Conservation (phyloP, 2,888 invertebrate species). For the Nephrotoma appendiculata region DNA sequence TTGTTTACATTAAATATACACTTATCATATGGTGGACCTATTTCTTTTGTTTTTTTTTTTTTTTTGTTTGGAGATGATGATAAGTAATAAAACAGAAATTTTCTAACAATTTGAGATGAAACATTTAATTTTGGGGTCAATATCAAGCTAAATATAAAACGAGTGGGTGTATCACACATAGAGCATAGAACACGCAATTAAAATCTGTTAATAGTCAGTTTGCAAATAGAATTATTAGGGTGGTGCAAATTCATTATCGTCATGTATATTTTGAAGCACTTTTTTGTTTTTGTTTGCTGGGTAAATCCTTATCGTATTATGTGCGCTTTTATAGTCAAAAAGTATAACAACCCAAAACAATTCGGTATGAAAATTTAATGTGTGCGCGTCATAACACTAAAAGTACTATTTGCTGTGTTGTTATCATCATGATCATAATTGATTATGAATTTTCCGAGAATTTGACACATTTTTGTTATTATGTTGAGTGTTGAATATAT, state of each 20-base stretch:
- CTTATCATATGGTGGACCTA: not conserved
- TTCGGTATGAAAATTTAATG: not conserved
- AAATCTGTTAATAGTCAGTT: not conserved
- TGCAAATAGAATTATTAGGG: not conserved
- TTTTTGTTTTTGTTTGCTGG: not conserved
- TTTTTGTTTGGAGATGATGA: not conserved
- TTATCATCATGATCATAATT: not conserved
- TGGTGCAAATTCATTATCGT: not conserved
- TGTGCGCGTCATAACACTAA: not conserved
- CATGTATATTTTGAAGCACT: not conserved
- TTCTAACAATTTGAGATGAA: not conserved
- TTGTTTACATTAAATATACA: not conserved
- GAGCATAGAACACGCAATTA: not conserved
- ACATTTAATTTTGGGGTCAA: not conserved
- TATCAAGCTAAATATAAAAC: not conserved
- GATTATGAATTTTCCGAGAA: not conserved
- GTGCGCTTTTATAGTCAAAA: not conserved
- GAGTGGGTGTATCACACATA: not conserved
- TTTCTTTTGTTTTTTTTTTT: not conserved
- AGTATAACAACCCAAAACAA: not conserved
- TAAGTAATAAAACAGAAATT: not conserved
- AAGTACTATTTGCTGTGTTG: not conserved
- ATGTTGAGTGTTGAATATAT: not conserved
- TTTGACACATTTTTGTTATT: not conserved
- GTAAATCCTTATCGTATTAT: not conserved